Percentiles rank a stretch among this genome's conserved stretches.
These are phyloP conservation scores for Cottoperca gobio DNA, from an alignment of 2,797 vertebrate genomes.

Conservation along the genomic window DNA sequence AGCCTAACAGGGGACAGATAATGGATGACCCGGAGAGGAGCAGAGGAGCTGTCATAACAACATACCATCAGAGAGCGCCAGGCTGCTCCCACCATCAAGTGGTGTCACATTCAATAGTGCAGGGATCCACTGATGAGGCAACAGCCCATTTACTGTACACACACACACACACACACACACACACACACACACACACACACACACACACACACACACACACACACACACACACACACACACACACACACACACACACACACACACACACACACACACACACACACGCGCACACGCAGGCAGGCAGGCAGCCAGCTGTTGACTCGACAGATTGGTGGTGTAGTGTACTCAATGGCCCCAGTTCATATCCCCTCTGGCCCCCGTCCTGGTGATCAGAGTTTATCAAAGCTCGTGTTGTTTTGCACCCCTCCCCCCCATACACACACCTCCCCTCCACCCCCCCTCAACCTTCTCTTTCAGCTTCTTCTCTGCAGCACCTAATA, in stretches of 20 bases:
- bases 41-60: slow-evolving; percentile 79
- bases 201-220: slow-evolving; percentile 51
- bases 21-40: slow-evolving; percentile 43
- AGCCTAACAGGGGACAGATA: slow-evolving; percentile 40
- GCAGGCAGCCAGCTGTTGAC: slow-evolving; percentile 81
- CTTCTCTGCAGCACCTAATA: slow-evolving; percentile 1
- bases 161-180: slow-evolving; percentile 39
- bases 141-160: slow-evolving; percentile 72
- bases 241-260: slow-evolving; percentile 28
- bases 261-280: slow-evolving; percentile 14
- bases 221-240: slow-evolving; percentile 28
- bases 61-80: slow-evolving; percentile 69
- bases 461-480: slow-evolving; percentile 15
- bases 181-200: slow-evolving; percentile 31
- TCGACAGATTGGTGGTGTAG: slow-evolving; percentile 78
- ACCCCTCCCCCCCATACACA: too few relatives aligned
- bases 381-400: slow-evolving; percentile 65
- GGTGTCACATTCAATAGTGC: slow-evolving; percentile 79
- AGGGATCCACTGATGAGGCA: slow-evolving; percentile 77
- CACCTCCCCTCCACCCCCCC: not conserved
- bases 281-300: slow-evolving; percentile 43
- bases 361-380: slow-evolving; percentile 69
- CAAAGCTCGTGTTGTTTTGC: slow-evolving; percentile 67
- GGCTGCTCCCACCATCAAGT: slow-evolving; percentile 72
- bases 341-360: slow-evolving; percentile 81